Evolutionary conservation across 92 coral and sea anemone species (phyloP).

Genomic region (Phenganax stokvisi): DNA sequence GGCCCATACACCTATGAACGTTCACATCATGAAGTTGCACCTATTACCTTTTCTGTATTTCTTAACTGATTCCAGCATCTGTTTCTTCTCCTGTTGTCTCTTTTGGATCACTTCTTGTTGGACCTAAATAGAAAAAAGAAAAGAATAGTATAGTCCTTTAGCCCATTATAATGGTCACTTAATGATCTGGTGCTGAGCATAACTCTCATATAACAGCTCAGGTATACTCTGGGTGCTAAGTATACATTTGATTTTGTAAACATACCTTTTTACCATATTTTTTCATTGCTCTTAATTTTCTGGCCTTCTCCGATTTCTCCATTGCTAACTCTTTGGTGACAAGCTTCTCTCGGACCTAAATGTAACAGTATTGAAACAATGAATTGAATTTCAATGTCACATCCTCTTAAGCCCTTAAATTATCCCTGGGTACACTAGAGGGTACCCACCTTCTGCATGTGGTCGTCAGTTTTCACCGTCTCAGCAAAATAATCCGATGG

Average conservation of each 20-base stretch:
- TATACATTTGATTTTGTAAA: background rate
- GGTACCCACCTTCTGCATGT: constrained; percentile 82
- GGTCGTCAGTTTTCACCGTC: constrained; percentile 98
- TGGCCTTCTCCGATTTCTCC: constrained; percentile 87
- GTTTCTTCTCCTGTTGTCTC: constrained; percentile 86
- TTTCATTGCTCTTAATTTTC: constrained; percentile 86
- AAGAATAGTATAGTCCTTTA: too few relatives aligned
- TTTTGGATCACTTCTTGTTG: constrained; percentile 90
- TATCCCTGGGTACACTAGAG: background rate
- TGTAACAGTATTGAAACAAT: background rate
- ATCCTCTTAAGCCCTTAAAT: background rate
- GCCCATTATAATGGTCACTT: too few relatives aligned
- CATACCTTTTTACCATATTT: constrained; percentile 96
- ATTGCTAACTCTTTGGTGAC: constrained; percentile 69
- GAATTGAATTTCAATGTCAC: background rate
- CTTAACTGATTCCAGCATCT: constrained; percentile 87
- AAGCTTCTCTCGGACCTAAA: constrained; percentile 76
- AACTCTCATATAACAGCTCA: too few relatives aligned
- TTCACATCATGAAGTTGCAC: background rate
- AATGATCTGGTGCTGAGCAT: too few relatives aligned
- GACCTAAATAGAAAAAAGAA: constrained; percentile 43
- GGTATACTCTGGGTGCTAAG: too few relatives aligned
- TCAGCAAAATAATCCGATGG: constrained; percentile 99
- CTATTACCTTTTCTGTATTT: constrained; percentile 75
- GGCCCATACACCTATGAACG: too few relatives aligned